A percentile compares a stretch with the other conserved stretches of the same genome.
Conservation (phyloP, 2,113 vertebrate species). For the Mugil cephalus region DNA sequence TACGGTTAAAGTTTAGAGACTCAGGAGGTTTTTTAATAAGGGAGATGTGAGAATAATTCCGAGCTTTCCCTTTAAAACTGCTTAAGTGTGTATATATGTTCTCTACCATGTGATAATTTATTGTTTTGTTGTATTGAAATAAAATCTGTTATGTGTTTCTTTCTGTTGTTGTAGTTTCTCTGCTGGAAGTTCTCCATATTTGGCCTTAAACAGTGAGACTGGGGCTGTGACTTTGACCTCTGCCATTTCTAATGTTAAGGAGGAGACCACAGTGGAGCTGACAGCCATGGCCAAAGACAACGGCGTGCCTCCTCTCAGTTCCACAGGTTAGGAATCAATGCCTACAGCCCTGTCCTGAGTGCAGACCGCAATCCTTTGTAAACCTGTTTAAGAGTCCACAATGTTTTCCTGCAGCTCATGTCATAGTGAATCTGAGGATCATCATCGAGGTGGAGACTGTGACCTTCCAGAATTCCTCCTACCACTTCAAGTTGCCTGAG, state of each 20-base stretch:
- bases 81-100: no score
- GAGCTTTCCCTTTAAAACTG: no score
- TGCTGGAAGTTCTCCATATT: conserved; percentile 67
- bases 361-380: no score
- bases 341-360: no score
- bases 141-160: neutral
- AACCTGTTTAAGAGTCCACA: neutral
- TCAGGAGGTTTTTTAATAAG: no score
- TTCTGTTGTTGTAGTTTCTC: conserved; percentile 73
- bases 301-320: conserved; percentile 76
- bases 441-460: conserved; percentile 61
- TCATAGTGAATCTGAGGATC: conserved; percentile 75
- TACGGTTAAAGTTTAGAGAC: no score
- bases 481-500: conserved; percentile 83
- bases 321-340: conserved; percentile 73
- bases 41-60: no score
- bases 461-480: conserved; percentile 78
- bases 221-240: conserved; percentile 81
- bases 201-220: conserved; percentile 76
- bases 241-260: conserved; percentile 66
- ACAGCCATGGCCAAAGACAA: conserved; percentile 80
- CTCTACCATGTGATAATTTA: no score
- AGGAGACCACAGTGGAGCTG: conserved; percentile 73
- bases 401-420: conserved; percentile 60
- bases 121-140: no score